phyloP scores from a whole-genome alignment of 2,113 vertebrate genomes.

The Rhea pennata region DNA sequence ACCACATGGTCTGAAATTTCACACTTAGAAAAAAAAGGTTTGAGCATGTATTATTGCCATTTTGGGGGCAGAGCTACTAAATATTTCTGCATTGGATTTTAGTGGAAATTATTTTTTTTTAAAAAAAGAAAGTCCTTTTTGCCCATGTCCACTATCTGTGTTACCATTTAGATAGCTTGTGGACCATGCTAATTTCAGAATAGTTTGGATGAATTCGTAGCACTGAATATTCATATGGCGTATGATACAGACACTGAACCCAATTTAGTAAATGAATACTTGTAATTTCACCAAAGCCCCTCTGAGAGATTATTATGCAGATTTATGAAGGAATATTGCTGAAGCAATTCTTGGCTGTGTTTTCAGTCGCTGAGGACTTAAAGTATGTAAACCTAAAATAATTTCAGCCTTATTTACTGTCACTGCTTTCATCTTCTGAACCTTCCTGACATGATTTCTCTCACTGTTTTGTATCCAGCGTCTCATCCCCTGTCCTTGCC shows the following conservation, averaged over 20 bases:
- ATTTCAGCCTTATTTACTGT: slow-evolving; percentile 71
- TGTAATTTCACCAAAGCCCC: slow-evolving; percentile 83
- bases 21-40: background rate
- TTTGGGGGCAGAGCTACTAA: background rate
- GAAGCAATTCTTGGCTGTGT: slow-evolving; percentile 80
- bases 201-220: slow-evolving; percentile 69
- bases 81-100: slow-evolving; percentile 24
- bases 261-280: slow-evolving; percentile 87
- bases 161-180: slow-evolving; percentile 37
- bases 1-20: slow-evolving; percentile 7
- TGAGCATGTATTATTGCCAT: background rate
- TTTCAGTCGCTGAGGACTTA: slow-evolving; percentile 75
- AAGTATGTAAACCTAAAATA: slow-evolving; percentile 77
- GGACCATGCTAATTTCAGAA: slow-evolving; percentile 67
- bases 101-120: background rate
- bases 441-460: slow-evolving; percentile 70
- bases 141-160: slow-evolving; percentile 37
- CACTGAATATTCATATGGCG: slow-evolving; percentile 80
- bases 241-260: slow-evolving; percentile 82
- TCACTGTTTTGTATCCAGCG: slow-evolving; percentile 62
- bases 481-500: slow-evolving; percentile 74
- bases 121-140: slow-evolving; percentile 5
- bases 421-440: slow-evolving; percentile 71
- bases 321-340: slow-evolving; percentile 83
- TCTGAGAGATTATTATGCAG: slow-evolving; percentile 83